Evolutionary conservation across 2,888 invertebrate species (phyloP).

Genomic region (Abscondita cerata): DNA sequence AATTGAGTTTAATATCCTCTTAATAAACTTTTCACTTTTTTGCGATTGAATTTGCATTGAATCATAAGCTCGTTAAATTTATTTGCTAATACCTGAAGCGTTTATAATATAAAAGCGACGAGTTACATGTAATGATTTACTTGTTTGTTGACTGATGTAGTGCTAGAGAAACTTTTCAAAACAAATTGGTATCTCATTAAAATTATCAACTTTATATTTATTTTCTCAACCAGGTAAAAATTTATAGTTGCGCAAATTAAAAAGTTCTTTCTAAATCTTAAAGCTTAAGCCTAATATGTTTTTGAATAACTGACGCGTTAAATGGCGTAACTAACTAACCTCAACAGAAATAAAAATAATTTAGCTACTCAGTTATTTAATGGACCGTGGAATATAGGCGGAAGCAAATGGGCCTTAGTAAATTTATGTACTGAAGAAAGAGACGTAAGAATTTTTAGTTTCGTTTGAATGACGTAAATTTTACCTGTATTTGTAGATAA

Average conservation of each 20-base stretch:
- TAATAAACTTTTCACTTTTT: no score
- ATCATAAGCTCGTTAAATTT: conserved; percentile 16
- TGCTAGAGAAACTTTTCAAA: neutral
- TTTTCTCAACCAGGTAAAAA: neutral
- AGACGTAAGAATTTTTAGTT: conserved; percentile 20
- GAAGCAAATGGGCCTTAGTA: conserved; percentile 46
- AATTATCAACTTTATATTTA: no score
- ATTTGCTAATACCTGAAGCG: conserved; percentile 9
- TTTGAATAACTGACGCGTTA: conserved; percentile 33
- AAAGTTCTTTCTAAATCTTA: neutral
- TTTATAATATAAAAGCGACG: conserved; percentile 6
- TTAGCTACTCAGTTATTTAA: conserved; percentile 52
- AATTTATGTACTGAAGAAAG: conserved; percentile 46
- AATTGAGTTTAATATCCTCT: no score
- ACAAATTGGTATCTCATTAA: neutral
- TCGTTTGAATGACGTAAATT: neutral
- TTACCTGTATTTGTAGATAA: neutral
- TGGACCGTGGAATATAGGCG: conserved; percentile 54
- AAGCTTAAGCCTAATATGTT: conserved; percentile 4
- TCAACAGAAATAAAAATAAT: conserved; percentile 51
- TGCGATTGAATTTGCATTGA: neutral
- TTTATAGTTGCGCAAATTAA: neutral
- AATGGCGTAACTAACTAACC: conserved; percentile 51
- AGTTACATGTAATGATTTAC: conserved; percentile 16
- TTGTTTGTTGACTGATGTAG: conserved; percentile 8